A percentile compares a stretch with the other conserved stretches of the same genome.
These are phyloP conservation scores for Peromyscus melanophrys DNA, from an alignment of 2,797 vertebrate species.

Conservation along the genomic window DNA sequence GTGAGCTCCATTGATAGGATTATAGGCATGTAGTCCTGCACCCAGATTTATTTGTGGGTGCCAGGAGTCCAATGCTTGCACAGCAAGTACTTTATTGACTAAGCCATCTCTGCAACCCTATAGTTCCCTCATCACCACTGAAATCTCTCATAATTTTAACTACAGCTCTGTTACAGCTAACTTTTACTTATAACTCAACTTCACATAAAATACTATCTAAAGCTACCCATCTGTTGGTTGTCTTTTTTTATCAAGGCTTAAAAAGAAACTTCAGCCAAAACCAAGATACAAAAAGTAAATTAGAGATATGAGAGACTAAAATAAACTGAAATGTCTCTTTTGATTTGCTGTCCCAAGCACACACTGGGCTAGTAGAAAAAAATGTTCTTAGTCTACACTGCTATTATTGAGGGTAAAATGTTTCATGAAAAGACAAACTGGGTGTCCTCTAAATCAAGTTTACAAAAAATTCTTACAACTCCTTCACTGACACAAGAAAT, in stretches of 20 bases:
- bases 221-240: not conserved
- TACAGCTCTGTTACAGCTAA: not conserved
- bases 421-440: conserved; percentile 27
- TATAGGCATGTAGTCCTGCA: not conserved
- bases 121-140: not conserved
- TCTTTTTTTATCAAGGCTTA: not conserved
- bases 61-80: not conserved
- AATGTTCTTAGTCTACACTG: conserved; percentile 29
- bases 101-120: not conserved
- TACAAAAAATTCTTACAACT: conserved; percentile 16
- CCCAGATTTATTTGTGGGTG: not conserved
- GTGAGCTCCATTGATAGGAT: not conserved
- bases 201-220: conserved; percentile 11
- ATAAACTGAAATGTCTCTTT: conserved; percentile 7
- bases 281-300: not conserved
- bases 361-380: not conserved
- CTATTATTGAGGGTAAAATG: not conserved
- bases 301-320: not conserved
- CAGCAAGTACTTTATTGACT: not conserved
- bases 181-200: not conserved
- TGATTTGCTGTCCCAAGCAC: not conserved
- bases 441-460: not conserved
- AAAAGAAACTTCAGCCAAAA: conserved; percentile 21
- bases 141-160: not conserved
- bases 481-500: conserved; percentile 15